Conservation (phyloP, 2,888 invertebrate species). For the Cistogaster globosa region DNA sequence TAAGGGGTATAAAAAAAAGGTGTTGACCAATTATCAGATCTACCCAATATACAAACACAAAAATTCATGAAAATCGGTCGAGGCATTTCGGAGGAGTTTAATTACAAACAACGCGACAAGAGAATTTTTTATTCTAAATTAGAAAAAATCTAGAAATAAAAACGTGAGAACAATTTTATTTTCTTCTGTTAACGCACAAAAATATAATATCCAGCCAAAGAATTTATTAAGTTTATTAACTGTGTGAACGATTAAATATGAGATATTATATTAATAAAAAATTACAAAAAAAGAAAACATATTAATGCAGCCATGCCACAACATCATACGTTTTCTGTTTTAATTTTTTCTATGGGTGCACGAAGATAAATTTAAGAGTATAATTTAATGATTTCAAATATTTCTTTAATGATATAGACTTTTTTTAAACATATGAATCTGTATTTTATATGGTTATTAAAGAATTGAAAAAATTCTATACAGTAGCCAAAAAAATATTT, state of each 20-base stretch:
- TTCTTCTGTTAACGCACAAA: conserved; percentile 14
- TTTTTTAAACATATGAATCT: background rate
- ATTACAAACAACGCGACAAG: too few species aligned
- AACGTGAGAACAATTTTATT: background rate
- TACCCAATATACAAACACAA: too few species aligned
- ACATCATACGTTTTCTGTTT: conserved; percentile 19
- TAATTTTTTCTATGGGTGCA: conserved; percentile 7
- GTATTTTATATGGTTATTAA: conserved; percentile 37
- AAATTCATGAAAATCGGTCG: too few species aligned
- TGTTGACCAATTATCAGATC: too few species aligned
- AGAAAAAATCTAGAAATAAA: too few species aligned
- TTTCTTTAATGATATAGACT: conserved; percentile 67
- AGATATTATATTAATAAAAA: conserved; percentile 66
- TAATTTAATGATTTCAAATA: conserved; percentile 71
- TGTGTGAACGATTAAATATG: conserved; percentile 74
- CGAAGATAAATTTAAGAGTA: conserved; percentile 41
- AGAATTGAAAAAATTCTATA: conserved; percentile 43
- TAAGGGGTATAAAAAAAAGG: too few species aligned
- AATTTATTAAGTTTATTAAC: conserved; percentile 74
- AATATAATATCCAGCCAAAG: conserved; percentile 33
- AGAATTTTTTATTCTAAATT: too few species aligned
- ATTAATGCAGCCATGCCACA: conserved; percentile 38
- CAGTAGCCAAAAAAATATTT: conserved; percentile 61
- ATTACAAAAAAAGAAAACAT: conserved; percentile 42
- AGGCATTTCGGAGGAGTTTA: too few species aligned